Evolutionary conservation across 2,888 invertebrate species (phyloP), one percentile per base, ranked within the genome.

Genomic region (Morinoia aosen): DNA sequence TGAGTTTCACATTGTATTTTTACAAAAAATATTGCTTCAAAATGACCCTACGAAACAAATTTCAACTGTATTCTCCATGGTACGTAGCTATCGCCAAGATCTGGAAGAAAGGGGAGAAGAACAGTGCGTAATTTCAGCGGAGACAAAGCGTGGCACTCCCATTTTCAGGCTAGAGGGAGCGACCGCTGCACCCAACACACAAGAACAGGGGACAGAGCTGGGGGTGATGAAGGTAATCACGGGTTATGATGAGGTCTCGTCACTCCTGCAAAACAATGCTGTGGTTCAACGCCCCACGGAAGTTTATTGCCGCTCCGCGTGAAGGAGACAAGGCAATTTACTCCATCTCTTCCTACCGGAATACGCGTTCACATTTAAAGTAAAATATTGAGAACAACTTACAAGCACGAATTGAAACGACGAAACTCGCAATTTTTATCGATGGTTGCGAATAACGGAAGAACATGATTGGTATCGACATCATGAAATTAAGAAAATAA

Each of bases 221-320:
- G 90, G 88, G 48, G 90, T 90, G 90, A 48, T 10, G 90, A 19
- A 19, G 90, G n/a, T 90, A 90, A 90, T 90, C 40, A 90, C 40
- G 48, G 90, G 90, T 90, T 90, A 40, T 90, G 90, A 90, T 90
- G 40, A 48, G 40, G 90, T 90, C 48, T 48, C 40, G 90, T 90
- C 12, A 11, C 90, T 40, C 40, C 40, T 40, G 40, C 90, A 90
- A 90, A 90, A 90, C 90, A 90, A 90, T 48, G 40, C 19, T 10
- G 25, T 25, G 48, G 90, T 40, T 90, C 90, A 90, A 40, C 90
- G 90, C 90, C 90, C 90, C 90, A 48, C 76, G 25, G 25, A 10
- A 76, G 76, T 76, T 76, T 33, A 76, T 76, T 76, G 76, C 10
- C 33, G 76, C 76, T 76, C 76, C 16, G 76, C 76, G 33, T 33